phyloP scores from a whole-genome alignment of 1,140 invertebrate genomes.

The Orchesella cincta region DNA sequence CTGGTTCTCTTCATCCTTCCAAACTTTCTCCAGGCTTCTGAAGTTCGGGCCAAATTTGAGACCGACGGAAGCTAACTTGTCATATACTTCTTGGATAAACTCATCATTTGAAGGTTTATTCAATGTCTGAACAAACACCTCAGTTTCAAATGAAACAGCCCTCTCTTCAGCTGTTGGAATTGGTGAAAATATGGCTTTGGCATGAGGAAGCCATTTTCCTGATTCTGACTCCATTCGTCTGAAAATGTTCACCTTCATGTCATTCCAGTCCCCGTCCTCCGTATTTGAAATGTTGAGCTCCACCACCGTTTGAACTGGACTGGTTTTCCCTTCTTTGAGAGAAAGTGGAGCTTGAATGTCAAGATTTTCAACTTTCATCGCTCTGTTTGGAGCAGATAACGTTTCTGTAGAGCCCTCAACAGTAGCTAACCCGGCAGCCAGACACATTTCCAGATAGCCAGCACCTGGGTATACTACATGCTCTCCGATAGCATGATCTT shows the following conservation, averaged over 20 bases:
- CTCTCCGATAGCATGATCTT: slow-evolving; percentile 15
- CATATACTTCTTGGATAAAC: slow-evolving; percentile 10
- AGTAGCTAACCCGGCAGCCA: neutral
- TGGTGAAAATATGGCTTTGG: neutral
- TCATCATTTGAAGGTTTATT: neutral
- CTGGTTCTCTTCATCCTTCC: neutral
- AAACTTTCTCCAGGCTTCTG: slow-evolving; percentile 12
- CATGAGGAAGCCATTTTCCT: neutral
- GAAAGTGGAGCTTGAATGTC: neutral
- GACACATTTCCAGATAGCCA: slow-evolving; percentile 22
- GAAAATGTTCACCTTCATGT: neutral
- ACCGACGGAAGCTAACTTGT: slow-evolving; percentile 29
- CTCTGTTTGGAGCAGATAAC: neutral
- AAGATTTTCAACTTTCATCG: slow-evolving; percentile 18
- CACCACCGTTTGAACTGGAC: slow-evolving; percentile 2
- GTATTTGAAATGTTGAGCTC: neutral
- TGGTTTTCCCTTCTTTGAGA: neutral
- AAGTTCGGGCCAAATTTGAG: slow-evolving; percentile 27
- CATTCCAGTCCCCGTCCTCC: neutral
- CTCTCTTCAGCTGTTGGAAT: neutral
- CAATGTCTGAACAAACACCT: neutral
- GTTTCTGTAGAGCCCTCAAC: neutral
- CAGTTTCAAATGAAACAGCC: neutral
- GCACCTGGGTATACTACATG: slow-evolving; percentile 1
- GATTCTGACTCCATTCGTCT: neutral